Conservation (phyloP, 2,888 invertebrate genomes). For the Cordylochernes scorpioides region DNA sequence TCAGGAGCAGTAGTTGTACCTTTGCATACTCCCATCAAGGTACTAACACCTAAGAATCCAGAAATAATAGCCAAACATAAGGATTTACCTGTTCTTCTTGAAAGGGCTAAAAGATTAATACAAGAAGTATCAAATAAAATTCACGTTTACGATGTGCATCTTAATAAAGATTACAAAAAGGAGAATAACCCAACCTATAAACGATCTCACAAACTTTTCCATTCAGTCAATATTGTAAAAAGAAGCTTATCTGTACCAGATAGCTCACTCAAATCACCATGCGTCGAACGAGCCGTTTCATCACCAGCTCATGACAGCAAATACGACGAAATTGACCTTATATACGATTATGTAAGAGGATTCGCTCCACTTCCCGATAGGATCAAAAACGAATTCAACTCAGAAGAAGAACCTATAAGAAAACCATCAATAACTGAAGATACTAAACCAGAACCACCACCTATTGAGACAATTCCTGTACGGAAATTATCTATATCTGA, state of each 20-base stretch:
- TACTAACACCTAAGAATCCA: constrained; percentile 45
- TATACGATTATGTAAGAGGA: constrained; percentile 79
- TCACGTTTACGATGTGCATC: constrained; percentile 13
- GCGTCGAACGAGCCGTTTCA: no score
- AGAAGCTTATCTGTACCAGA: constrained; percentile 5
- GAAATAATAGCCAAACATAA: constrained; percentile 11
- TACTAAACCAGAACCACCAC: constrained; percentile 56
- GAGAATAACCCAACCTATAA: constrained; percentile 5
- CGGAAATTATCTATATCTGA: constrained; percentile 11
- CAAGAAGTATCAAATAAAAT: constrained; percentile 14
- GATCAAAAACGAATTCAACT: constrained; percentile 3
- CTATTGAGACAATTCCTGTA: constrained; percentile 66
- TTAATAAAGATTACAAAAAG: constrained; percentile 12
- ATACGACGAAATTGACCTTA: constrained; percentile 84
- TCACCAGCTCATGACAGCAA: constrained; percentile 1
- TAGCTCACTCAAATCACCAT: no score
- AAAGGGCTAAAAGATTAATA: constrained; percentile 11
- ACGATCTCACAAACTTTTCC: constrained; percentile 24
- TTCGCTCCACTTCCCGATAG: constrained; percentile 59
- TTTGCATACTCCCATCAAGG: constrained; percentile 53
- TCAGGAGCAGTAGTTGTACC: constrained; percentile 45
- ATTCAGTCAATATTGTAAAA: constrained; percentile 1
- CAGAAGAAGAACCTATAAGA: constrained; percentile 2
- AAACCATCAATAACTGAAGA: constrained; percentile 16
- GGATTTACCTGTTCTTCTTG: constrained; percentile 12